These are phyloP conservation scores for Agonopterix subpropinquella DNA, from an alignment of 2,888 invertebrate genomes.

Conservation along the genomic window DNA sequence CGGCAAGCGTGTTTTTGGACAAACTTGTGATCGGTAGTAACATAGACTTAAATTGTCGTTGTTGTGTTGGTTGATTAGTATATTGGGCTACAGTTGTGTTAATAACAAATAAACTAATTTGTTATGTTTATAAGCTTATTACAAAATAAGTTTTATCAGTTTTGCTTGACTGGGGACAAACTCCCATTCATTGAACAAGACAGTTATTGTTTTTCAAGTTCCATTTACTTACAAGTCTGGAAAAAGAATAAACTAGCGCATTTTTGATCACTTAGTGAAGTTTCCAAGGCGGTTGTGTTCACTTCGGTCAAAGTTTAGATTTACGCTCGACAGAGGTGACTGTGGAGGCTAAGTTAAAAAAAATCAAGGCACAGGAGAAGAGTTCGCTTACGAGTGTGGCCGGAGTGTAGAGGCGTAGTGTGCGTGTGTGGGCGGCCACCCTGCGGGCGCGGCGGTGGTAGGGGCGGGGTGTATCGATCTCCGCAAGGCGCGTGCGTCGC, in stretches of 20 bases:
- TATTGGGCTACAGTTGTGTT: too few species aligned
- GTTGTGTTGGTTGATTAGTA: too few species aligned
- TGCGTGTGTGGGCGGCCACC: slow-evolving; percentile 28
- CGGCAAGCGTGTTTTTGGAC: too few species aligned
- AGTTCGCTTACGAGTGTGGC: slow-evolving; percentile 21
- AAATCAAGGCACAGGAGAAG: slow-evolving; percentile 40
- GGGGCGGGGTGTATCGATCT: slow-evolving; percentile 72
- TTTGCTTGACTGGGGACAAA: too few species aligned
- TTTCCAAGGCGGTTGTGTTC: slow-evolving; percentile 18
- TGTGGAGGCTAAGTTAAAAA: slow-evolving; percentile 33
- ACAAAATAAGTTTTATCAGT: too few species aligned
- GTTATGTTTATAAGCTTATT: too few species aligned
- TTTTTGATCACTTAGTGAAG: slow-evolving; percentile 21
- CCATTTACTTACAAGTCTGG: background rate
- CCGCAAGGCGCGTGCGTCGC: slow-evolving; percentile 63
- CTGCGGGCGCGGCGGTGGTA: slow-evolving; percentile 46
- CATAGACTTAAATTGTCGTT: too few species aligned
- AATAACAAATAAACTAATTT: too few species aligned
- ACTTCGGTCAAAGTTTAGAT: slow-evolving; percentile 30
- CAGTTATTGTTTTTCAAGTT: too few species aligned
- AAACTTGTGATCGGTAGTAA: too few species aligned
- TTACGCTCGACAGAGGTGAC: slow-evolving; percentile 22
- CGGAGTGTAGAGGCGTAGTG: slow-evolving; percentile 30
- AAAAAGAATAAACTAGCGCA: slow-evolving; percentile 8
- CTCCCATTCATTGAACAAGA: too few species aligned